Base-by-base conservation (phyloP, 2,797 vertebrate species). In the Pangasius macronema region DNA sequence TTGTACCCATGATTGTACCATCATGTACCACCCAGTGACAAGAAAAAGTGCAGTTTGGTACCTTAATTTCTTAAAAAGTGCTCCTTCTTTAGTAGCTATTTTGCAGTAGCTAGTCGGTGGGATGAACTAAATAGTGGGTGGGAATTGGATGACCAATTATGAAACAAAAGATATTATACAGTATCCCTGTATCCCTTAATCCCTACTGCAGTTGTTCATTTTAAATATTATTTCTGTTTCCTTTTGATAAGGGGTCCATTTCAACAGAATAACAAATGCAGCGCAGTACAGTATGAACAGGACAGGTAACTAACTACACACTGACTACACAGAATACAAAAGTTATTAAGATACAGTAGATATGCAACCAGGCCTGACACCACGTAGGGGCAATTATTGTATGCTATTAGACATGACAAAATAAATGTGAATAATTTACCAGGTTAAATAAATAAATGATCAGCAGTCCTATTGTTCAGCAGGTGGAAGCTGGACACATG, bases 401-500 rank as follows among this genome's bases (percentile, higher is more conserved):
- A 27, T 0, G 24, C 39, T 3, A n/a, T 61, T 81, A 81, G 33
- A 81, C 36, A n/a, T 39, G 36, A 30, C 24, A n/a, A 10, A 82
- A 46, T 82, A 4, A 82, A 42, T n/a, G 39, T 82, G 59, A 82
- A 82, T 82, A 46, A 82, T 82, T 82, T 42, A 82, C 24, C 59
- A 46, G 55, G 22, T 18, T 42, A 63, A 82, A 46, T 82, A 18
- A 82, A 82, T 82, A 82, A 63, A 82, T 63, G 1, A 82, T 61
- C 39, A 81, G 33, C 27, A 1, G 22, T 24, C 9, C 36, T 46
- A 81, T 81, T 81, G 77, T 59, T 80, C 18, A 59, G 55, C 30
- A 57, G 33, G 51, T 36, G 53, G 53, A 57, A 61, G 53, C 9
- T 36, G 53, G 10, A 59, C 30, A 80, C 18, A 30, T 39, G 77